Base-by-base conservation (phyloP, 2,888 invertebrate species). In the Diplolepis rosae region DNA sequence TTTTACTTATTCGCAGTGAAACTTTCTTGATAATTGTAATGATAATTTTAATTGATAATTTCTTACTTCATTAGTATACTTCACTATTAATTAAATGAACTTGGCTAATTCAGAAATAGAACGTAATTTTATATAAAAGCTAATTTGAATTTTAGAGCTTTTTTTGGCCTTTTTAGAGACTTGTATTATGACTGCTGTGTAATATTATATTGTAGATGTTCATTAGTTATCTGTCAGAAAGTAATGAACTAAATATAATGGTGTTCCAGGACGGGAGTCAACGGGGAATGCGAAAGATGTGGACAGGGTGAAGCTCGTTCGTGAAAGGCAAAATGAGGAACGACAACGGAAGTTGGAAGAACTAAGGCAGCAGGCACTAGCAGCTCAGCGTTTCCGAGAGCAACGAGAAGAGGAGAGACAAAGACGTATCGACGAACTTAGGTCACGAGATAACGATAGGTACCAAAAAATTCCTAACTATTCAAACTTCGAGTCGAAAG, bases 261-360 rank as follows among this genome's bases (percentile, higher is more conserved):
- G 56, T 74, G 72, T 86, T 82, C 18, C 82, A 88, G 88, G 87
- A 81, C 88, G 88, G 73, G 88, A 88, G 28, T 83, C 86, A 70
- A 72, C 79, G 74, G 87, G 86, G 77, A 85, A 80, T 77, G 80
- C 80, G 71, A 88, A 88, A 81, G 88, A 88, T 66, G 78, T 88
- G 80, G 88, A 88, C 81, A 84, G 88, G 78, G 88, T 84, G 76
- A 87, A 84, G 88, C 90, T 93, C 88, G 92, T 96, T 83, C 94
- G 95, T 83, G 96, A 97, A 87, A 92, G 95, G 83, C 96, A 97
- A 89, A 95, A 96, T 91, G 95, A 95, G 87, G 97, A 97, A 89
- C 93, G 96, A 84, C 94, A 95, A 86, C 94, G 94, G 87, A 95
- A 96, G 90, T 91, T 97, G 86, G 96, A 96, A 88, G 97, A 97